Evolutionary conservation across 2,113 vertebrate genomes (phyloP).

Genomic region (Psephotus haematonotus): DNA sequence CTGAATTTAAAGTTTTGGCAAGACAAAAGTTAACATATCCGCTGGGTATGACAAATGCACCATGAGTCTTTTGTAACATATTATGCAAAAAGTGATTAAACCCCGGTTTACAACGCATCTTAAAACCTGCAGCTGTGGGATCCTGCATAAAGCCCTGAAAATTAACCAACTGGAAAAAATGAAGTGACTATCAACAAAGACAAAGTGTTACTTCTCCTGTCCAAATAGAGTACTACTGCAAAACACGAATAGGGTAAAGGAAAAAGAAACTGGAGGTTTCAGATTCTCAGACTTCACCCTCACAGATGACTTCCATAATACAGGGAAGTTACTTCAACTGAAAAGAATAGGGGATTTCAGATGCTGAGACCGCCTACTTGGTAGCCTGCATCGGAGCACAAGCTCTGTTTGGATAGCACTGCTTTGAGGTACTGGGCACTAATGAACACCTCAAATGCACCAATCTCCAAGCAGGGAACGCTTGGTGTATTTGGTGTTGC

Average conservation of each 20-base stretch:
- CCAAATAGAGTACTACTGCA: neutral
- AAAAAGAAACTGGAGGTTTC: neutral
- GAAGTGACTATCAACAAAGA: neutral
- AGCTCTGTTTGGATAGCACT: neutral
- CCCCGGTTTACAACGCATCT: neutral
- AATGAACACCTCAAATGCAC: neutral
- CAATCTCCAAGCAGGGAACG: neutral
- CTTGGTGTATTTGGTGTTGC: neutral
- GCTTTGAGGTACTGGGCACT: neutral
- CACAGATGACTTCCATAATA: neutral
- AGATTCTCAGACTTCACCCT: neutral
- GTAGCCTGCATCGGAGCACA: neutral
- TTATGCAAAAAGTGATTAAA: neutral
- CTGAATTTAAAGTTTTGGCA: neutral
- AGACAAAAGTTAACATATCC: neutral
- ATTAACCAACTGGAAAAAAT: neutral
- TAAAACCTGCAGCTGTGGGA: neutral
- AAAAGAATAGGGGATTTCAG: neutral
- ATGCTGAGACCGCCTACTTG: neutral
- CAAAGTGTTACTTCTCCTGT: neutral
- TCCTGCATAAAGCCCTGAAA: neutral
- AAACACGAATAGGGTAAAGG: neutral
- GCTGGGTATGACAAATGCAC: neutral
- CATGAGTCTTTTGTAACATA: neutral
- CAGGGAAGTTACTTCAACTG: neutral